Percentiles rank a stretch among this genome's conserved stretches.
These are phyloP conservation scores for Phallusia fumigata DNA, from an alignment of 23 tunicate species.

Conservation along the genomic window DNA sequence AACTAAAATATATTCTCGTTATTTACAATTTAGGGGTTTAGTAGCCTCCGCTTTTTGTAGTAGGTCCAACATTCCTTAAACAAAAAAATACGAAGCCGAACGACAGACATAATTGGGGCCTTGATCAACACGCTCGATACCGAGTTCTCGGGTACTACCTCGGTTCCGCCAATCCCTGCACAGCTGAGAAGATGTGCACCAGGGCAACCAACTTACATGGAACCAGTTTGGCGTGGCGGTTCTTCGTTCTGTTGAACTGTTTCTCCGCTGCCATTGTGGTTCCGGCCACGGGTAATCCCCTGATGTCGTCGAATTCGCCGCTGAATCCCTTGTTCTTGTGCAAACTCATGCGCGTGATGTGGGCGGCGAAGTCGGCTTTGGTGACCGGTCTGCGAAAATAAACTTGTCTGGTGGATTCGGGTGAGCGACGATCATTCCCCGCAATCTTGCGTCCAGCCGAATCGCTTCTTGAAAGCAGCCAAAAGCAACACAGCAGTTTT, in stretches of 20 bases:
- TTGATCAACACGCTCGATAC: too few relatives aligned
- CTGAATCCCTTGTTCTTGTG: conserved; percentile 69
- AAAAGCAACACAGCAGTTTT: not conserved
- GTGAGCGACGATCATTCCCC: not conserved
- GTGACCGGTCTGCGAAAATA: conserved; percentile 42
- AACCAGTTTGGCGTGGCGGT: conserved; percentile 39
- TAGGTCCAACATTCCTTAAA: too few relatives aligned
- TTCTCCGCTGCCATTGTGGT: conserved; percentile 43
- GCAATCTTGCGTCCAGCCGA: not conserved
- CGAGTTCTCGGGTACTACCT: too few relatives aligned
- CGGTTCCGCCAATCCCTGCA: too few relatives aligned
- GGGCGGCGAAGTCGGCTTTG: conserved; percentile 34
- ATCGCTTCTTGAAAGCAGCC: not conserved
- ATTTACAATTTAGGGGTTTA: too few relatives aligned
- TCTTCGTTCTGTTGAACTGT: conserved; percentile 51
- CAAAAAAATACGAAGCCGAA: too few relatives aligned
- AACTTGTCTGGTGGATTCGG: not conserved
- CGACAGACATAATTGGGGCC: too few relatives aligned
- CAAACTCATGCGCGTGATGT: conserved; percentile 29
- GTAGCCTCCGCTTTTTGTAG: too few relatives aligned
- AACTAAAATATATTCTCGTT: too few relatives aligned
- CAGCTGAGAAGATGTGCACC: too few relatives aligned
- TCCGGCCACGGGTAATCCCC: conserved; percentile 31
- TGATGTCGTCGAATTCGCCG: conserved; percentile 57
- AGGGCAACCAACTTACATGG: conserved; percentile 52